Conservation (phyloP, 2,888 invertebrate species). For the Pycnomerus fuliginosus region DNA sequence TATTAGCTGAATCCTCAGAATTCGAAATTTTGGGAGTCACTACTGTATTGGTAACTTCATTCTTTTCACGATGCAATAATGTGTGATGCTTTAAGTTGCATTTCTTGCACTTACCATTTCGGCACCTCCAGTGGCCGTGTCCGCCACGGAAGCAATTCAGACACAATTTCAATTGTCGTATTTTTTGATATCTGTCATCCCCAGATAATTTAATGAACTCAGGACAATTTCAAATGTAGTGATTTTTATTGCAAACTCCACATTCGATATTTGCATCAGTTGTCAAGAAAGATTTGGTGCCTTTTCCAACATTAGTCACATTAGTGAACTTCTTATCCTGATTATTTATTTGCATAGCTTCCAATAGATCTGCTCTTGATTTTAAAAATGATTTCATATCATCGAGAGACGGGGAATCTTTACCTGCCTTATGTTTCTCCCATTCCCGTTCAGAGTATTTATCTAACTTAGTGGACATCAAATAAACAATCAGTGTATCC, state of each 20-base stretch:
- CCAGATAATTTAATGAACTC: background rate
- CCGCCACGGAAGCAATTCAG: too few relatives aligned
- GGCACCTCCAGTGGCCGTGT: too few relatives aligned
- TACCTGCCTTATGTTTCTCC: slow-evolving; percentile 1
- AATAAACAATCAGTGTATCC: slow-evolving; percentile 6
- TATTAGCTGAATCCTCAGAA: background rate
- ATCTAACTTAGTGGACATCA: slow-evolving; percentile 7
- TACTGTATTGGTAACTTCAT: slow-evolving; percentile 1
- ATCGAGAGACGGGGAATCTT: background rate
- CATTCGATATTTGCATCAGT: slow-evolving; percentile 1
- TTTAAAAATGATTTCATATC: slow-evolving; percentile 6
- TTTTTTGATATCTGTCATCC: background rate
- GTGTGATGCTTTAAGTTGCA: too few relatives aligned
- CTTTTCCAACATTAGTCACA: background rate
- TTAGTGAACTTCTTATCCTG: background rate
- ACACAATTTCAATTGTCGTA: too few relatives aligned
- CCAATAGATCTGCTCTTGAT: slow-evolving; percentile 6
- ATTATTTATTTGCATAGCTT: slow-evolving; percentile 2
- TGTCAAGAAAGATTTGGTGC: slow-evolving; percentile 1
- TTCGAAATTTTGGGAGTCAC: background rate
- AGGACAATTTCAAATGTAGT: slow-evolving; percentile 3
- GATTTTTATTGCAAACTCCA: slow-evolving; percentile 1
- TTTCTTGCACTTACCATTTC: too few relatives aligned
- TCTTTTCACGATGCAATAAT: too few relatives aligned
- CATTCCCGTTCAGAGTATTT: slow-evolving; percentile 1